Base-by-base conservation (phyloP, 2,113 vertebrate genomes). In the Aspiorhynchus laticeps region DNA sequence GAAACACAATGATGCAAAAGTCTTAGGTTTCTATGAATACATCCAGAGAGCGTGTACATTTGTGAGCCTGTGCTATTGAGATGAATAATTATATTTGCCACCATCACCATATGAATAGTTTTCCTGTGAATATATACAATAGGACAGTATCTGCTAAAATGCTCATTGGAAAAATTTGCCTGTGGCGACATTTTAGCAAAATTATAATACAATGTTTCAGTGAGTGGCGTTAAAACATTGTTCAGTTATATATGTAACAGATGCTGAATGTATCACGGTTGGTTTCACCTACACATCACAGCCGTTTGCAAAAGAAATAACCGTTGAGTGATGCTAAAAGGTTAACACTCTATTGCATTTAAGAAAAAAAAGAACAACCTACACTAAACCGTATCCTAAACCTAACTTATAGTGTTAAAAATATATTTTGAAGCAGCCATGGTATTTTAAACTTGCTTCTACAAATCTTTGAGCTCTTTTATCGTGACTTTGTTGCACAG, bases 1-100 rank as follows among this genome's bases (percentile, higher is more conserved):
- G 89, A 89, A 86, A 79, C 33, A 91, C 63, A 92, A 91, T 87
- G 73, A 90, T 90, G 90, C 73, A 69, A 19, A 93, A 90, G 86
- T 31, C 59, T 65, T 59, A 80, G 38, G 81, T 89, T 89, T 85
- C 85, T 85, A 88, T 89, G 89, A 81, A 91, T 9, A 7, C 63
- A 69, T 69, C 5, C n/a, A 24, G 61, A 1, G 17, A 71, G 19
- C 1, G 5, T 51, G 38, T 26, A 46, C 67, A 63, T 87, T 28
- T 84, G 65, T 28, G 74, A 77, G 81, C 48, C 78, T 7, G 5
- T 1, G 9, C 15, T 53, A 11, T 24, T 14, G 36, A 41, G 7
- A 83, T 88, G 8, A 43, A 48, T 89, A 80, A 77, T 74, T 85
- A n/a, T 63, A 46, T 56, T 51, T 82, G 14, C 36, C 59, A 63